Evolutionary conservation across 2,113 vertebrate genomes (phyloP).

Genomic region (Chamaetylas fuelleborni): DNA sequence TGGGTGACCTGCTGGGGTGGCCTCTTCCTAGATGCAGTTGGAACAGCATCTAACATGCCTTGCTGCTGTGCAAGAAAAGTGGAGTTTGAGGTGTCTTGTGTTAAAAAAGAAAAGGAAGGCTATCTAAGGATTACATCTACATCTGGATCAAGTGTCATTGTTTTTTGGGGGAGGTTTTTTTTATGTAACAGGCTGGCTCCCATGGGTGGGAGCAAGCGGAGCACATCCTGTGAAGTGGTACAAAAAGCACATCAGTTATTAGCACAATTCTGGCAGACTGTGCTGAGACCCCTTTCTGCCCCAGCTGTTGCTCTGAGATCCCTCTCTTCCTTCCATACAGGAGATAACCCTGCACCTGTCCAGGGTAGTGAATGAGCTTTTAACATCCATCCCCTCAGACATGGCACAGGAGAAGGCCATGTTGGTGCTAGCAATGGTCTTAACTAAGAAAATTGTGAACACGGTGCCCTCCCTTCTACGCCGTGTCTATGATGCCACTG

Average conservation of each 20-base stretch:
- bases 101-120: background rate
- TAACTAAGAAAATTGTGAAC: slow-evolving; percentile 79
- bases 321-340: slow-evolving; percentile 39
- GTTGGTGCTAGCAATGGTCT: slow-evolving; percentile 78
- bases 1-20: background rate
- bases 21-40: background rate
- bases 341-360: slow-evolving; percentile 63
- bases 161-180: background rate
- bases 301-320: background rate
- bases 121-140: background rate
- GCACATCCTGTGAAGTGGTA: background rate
- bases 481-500: slow-evolving; percentile 61
- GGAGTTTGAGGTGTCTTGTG: background rate
- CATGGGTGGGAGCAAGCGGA: background rate
- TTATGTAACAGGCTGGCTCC: background rate
- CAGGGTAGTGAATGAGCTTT: slow-evolving; percentile 55
- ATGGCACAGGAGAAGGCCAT: slow-evolving; percentile 75
- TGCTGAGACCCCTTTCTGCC: background rate
- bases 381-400: background rate
- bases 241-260: fast-evolving
- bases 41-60: background rate
- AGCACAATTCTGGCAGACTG: background rate
- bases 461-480: slow-evolving; percentile 73
- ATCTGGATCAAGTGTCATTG: background rate
- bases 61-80: background rate